Evolutionary conservation across 2,888 invertebrate species (phyloP), one percentile per base, ranked within the genome.

Genomic region (Rotaria socialis): DNA sequence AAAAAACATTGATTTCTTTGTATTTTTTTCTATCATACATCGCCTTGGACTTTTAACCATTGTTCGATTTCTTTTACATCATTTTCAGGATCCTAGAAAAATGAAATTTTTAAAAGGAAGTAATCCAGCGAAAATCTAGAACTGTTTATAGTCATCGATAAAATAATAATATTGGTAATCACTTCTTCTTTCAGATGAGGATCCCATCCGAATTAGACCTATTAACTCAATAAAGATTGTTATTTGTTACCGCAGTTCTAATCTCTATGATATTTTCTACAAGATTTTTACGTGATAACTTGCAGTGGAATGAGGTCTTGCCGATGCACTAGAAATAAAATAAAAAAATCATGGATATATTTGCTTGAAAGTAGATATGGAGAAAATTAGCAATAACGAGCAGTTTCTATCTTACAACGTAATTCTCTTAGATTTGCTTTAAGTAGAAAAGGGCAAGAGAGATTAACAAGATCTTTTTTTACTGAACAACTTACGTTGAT

Each of bases 51-150:
- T 86, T 89, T 88, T 74, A 91, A 88, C 91, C 91, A 91, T 75
- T 89, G 88, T 88, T 91, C 92, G 90, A 92, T 91, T 89, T 92
- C 92, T 88, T 90, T 90, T 88, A 91, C 90, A 87, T 92, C 92
- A 86, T 89, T 89, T 75, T 90, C 91, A 86, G 89, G 90, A 84
- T 89, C 90, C 87, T 89, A 89, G 85, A 90, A 88, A 90, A 50
- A 11, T 50, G 41, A 41, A 74, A 27, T 35, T 14, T 3, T 67
- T 14, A 35, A 14, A 50, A 8, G 50, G 8, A 50, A 50, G 1
- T 50, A 35, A 35, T 35, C 35, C 35, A 35, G 35, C 35, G 35
- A 35, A 35, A 35, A 35, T 35, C 35, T 35, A 35, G 2, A 35
- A 35, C 35, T 35, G 2, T 35, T 35, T 35, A 35, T 35, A 35